These are phyloP conservation scores for Girardia tigrina DNA, from an alignment of 2,888 invertebrate species.

Conservation along the genomic window DNA sequence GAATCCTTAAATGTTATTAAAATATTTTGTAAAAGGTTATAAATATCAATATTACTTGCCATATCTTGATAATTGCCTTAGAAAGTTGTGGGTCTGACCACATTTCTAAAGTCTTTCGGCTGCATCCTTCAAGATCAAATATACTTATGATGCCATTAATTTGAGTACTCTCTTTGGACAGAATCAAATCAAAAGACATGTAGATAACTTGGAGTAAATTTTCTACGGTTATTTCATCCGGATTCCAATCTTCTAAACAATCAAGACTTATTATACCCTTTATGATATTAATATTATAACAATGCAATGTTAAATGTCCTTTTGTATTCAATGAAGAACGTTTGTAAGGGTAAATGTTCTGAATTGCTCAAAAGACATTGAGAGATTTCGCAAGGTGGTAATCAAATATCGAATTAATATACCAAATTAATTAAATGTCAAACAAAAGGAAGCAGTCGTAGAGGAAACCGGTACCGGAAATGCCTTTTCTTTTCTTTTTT, in stretches of 20 bases:
- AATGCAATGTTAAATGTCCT: background rate
- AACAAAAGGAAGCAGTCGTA: no score
- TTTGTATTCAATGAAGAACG: background rate
- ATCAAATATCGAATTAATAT: no score
- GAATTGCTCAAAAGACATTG: no score
- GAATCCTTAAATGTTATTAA: background rate
- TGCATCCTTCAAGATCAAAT: background rate
- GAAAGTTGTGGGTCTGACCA: background rate
- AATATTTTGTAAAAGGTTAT: background rate
- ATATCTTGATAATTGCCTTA: background rate
- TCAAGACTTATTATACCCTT: background rate
- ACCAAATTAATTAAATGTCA: no score
- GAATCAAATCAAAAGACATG: background rate
- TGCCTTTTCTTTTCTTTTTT: no score
- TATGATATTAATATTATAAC: background rate
- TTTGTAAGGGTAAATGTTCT: no score
- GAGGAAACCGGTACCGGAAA: no score
- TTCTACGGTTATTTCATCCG: background rate
- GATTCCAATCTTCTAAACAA: background rate
- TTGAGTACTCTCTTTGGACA: background rate
- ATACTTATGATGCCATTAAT: background rate
- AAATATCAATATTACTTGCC: background rate
- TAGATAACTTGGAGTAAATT: background rate
- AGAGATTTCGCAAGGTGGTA: no score
- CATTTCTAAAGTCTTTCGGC: background rate